phyloP scores from a whole-genome alignment of 35 echinoderm and acorn worm genomes.

The Apostichopus californicus region DNA sequence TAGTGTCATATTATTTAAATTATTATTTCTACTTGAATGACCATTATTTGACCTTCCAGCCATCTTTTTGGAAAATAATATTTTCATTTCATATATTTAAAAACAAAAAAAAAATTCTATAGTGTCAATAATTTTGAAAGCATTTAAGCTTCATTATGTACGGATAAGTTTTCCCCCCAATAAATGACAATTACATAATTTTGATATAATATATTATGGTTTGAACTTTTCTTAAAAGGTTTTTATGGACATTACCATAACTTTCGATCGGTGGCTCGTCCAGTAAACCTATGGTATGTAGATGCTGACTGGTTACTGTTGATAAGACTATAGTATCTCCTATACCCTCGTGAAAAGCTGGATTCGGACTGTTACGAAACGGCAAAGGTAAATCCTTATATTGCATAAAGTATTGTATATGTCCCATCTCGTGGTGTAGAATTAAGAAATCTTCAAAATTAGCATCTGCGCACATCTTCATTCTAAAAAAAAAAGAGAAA shows the following conservation, averaged over 20 bases:
- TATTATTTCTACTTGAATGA: no score
- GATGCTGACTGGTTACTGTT: constrained; percentile 3
- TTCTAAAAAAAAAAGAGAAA: background rate
- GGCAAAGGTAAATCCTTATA: constrained; percentile 5
- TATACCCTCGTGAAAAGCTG: constrained; percentile 26
- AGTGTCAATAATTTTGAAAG: no score
- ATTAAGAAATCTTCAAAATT: constrained; percentile 35
- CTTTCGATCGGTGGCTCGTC: constrained; percentile 4
- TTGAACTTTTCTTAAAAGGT: no score
- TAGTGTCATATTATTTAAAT: no score
- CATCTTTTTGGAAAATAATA: no score
- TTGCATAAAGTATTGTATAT: constrained; percentile 43
- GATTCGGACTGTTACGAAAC: constrained; percentile 9
- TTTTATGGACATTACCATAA: background rate
- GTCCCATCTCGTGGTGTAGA: constrained; percentile 28
- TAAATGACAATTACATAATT: no score
- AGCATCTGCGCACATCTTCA: constrained; percentile 12
- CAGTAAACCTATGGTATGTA: background rate
- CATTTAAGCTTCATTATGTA: no score
- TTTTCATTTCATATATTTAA: no score
- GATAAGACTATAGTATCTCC: constrained; percentile 27
- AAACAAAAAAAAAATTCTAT: no score
- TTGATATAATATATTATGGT: no score
- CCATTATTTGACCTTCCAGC: no score
- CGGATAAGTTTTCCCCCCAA: no score